Conservation (phyloP, 1,140 invertebrate genomes). For the Homalodisca vitripennis region DNA sequence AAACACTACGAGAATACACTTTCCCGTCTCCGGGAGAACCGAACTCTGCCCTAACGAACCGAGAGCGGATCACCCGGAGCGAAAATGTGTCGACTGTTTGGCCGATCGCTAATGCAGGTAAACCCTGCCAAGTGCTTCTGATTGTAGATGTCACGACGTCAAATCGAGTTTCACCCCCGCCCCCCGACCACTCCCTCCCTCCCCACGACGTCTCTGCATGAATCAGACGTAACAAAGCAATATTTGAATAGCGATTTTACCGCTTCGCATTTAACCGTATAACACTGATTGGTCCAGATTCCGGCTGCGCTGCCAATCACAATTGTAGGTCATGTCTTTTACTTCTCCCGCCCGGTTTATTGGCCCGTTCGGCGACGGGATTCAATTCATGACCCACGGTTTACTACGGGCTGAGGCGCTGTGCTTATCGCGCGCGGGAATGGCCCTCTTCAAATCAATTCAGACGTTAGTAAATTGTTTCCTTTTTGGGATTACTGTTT, state of each 20-base stretch:
- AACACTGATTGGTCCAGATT: neutral
- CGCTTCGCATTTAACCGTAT: neutral
- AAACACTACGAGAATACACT: no score
- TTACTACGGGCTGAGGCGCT: no score
- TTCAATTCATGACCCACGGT: neutral
- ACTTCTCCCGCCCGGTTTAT: neutral
- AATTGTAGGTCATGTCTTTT: neutral
- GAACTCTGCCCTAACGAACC: no score
- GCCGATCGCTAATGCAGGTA: neutral
- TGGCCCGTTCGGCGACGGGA: neutral
- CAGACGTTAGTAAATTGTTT: no score
- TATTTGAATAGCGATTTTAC: neutral
- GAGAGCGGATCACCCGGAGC: neutral
- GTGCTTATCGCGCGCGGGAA: no score
- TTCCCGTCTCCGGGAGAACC: no score
- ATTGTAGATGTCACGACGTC: neutral
- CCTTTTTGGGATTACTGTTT: no score
- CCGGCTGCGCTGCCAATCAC: neutral
- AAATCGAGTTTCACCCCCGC: slow-evolving; percentile 27
- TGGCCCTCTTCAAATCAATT: no score
- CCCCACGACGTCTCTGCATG: neutral
- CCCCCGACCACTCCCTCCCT: neutral
- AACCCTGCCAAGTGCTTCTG: neutral
- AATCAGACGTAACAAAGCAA: neutral
- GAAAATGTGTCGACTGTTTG: neutral